Evolutionary conservation across 2,888 invertebrate genomes (phyloP).

Genomic region (Brassicogethes aeneus): DNA sequence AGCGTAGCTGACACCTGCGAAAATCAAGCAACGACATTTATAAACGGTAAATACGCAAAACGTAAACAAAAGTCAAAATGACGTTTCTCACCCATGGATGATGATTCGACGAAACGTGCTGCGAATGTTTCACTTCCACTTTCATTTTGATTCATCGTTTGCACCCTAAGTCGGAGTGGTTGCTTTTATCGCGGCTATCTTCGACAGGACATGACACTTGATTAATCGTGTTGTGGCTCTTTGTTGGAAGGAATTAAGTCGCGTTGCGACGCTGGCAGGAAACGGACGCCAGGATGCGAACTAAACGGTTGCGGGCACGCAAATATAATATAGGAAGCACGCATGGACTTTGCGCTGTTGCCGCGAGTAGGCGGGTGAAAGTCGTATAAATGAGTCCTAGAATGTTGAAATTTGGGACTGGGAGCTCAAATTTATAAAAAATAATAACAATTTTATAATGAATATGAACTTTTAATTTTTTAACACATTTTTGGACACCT

Average conservation of each 20-base stretch:
- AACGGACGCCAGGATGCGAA: conserved; percentile 3
- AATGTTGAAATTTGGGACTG: too few relatives aligned
- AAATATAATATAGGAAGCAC: conserved; percentile 3
- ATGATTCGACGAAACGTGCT: conserved; percentile 12
- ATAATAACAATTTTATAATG: too few relatives aligned
- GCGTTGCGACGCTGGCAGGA: conserved; percentile 2
- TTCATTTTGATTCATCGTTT: conserved; percentile 27
- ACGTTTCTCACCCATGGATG: conserved; percentile 25
- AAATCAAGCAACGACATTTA: conserved; percentile 16
- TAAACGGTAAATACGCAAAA: not conserved
- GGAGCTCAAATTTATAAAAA: too few relatives aligned
- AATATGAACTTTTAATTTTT: too few relatives aligned
- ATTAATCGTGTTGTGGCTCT: too few relatives aligned
- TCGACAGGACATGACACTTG: too few relatives aligned
- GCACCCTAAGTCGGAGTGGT: not conserved
- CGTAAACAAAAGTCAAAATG: conserved; percentile 4
- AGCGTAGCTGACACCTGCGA: conserved; percentile 38
- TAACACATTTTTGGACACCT: too few relatives aligned
- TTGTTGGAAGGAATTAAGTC: too few relatives aligned
- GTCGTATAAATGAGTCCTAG: too few relatives aligned
- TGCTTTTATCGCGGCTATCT: not conserved
- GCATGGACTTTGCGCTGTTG: conserved; percentile 3
- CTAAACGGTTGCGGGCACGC: conserved; percentile 4
- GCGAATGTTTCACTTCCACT: conserved; percentile 18
- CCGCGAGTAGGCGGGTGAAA: not conserved